These are phyloP conservation scores for Montipora foliosa DNA, from an alignment of 64 coral and sea anemone species.

Conservation along the genomic window DNA sequence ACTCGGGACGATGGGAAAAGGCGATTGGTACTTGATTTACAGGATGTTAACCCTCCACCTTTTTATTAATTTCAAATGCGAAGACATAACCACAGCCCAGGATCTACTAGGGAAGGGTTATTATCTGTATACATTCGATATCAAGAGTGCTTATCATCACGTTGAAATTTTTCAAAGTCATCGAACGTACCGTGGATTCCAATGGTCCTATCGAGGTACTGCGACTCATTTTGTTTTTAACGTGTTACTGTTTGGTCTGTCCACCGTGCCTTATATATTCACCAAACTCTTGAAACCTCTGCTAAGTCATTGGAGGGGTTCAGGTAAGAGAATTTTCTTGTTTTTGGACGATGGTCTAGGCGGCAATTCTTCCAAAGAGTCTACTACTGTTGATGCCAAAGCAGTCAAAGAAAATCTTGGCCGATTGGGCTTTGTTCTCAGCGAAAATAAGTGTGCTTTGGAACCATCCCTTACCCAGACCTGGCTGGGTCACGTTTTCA, in stretches of 20 bases:
- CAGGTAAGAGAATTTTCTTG: neutral
- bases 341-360: neutral
- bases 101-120: slow-evolving; percentile 31
- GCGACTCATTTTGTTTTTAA: too few species aligned
- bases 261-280: neutral
- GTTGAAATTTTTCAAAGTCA: too few species aligned
- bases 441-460: neutral
- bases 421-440: neutral
- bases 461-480: neutral
- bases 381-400: neutral
- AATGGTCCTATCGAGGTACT: too few species aligned
- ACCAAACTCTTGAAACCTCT: too few species aligned
- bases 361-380: neutral
- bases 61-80: slow-evolving; percentile 20
- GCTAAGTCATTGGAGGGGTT: too few species aligned
- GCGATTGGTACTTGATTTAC: too few species aligned
- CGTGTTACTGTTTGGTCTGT: neutral
- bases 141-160: too few species aligned
- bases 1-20: neutral
- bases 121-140: too few species aligned
- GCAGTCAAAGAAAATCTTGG: neutral
- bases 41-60: too few species aligned
- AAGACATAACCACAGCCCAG: slow-evolving; percentile 17
- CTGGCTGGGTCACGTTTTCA: neutral
- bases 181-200: too few species aligned